A percentile compares a stretch with the other conserved stretches of the same genome.
Conservation (phyloP, 2,113 vertebrate genomes). For the Amia ocellicauda region DNA sequence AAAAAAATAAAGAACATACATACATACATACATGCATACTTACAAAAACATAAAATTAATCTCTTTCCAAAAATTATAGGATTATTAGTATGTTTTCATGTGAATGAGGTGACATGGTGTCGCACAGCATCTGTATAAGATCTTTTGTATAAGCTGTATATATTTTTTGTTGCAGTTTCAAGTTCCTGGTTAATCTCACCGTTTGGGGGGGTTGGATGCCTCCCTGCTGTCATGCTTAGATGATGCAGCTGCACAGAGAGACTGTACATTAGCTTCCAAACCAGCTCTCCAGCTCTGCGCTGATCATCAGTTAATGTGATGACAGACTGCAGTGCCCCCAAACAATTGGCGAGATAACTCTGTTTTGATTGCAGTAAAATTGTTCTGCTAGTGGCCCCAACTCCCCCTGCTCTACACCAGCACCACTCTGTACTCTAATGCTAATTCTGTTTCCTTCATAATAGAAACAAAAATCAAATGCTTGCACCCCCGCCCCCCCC, state of each 20-base stretch:
- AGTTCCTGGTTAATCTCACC: too few species aligned
- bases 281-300: background rate
- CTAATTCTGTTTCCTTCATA: background rate
- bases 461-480: constrained; percentile 3
- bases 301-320: background rate
- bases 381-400: background rate
- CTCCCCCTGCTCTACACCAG: background rate
- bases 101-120: too few species aligned
- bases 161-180: too few species aligned
- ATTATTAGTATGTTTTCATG: too few species aligned
- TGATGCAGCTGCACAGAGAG: background rate
- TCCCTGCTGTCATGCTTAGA: background rate
- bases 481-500: background rate
- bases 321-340: constrained; percentile 7
- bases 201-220: background rate
- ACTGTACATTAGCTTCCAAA: background rate
- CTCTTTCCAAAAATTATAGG: too few species aligned
- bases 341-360: constrained; percentile 5
- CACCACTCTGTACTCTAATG: background rate
- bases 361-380: constrained; percentile 6
- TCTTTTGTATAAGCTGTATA: too few species aligned
- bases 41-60: too few species aligned
- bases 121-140: too few species aligned
- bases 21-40: too few species aligned
- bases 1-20: too few species aligned